Base-by-base conservation (phyloP, 2,888 invertebrate species). In the Geophilus truncorum region DNA sequence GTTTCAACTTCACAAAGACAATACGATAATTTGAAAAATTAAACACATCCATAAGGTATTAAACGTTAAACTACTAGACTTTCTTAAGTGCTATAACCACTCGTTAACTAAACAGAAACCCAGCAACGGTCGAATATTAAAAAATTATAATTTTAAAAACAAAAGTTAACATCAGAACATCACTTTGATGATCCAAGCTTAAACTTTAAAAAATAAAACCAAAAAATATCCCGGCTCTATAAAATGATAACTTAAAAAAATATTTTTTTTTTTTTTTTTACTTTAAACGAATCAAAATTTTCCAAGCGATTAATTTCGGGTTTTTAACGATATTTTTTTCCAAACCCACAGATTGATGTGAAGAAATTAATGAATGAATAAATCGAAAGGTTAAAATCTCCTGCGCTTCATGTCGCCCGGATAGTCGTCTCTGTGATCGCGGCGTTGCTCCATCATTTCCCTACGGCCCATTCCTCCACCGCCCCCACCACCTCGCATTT, bases 381-480 rank as follows among this genome's bases (percentile, higher is more conserved):
- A 75, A 1, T 6, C 7, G 7, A 51, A 1, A 51, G 7, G n/a
- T 80, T 77, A 80, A 80, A 32, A 80, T 36, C 80, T 70, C 76
- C 81, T 78, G 36, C 82, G 76, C 81, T 81, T 82, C 57, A 75
- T 40, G 25, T 81, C 81, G 18, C 62, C 81, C 10, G 30, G 76
- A 80, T 75, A 82, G 45, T 81, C 81, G 70, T 82, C 82, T 75
- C 81, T 81, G 81, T 82, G 82, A 32, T 82, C 82, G 40, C 80
- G 75, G 62, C 81, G 82, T 45, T 80, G 81, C 4, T 81, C 82
- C 82, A 82, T 82, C 77, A 82, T 76, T 5, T 82, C 81, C 51
- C 81, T 81, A 79, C 81, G 81, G 51, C 77, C 82, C 80, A 80
- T 81, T 77, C 81, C 81, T 40, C 82, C 82, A 76, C 36, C 70